Evolutionary conservation across 2,888 invertebrate species (phyloP).

Genomic region (Asteroscopus sphinx): DNA sequence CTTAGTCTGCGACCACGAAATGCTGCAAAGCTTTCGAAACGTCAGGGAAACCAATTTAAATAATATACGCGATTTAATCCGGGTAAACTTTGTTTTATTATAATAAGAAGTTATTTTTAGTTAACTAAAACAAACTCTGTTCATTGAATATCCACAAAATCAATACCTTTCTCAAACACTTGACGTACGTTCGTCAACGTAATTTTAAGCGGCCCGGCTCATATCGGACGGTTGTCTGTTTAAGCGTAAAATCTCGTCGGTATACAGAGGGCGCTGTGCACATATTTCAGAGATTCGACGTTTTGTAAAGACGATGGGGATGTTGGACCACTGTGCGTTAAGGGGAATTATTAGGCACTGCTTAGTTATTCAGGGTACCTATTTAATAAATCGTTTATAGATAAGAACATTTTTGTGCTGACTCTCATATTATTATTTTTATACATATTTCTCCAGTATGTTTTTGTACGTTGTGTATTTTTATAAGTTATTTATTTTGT

Average conservation of each 20-base stretch:
- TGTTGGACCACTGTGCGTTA: slow-evolving; percentile 21
- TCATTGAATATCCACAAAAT: slow-evolving; percentile 12
- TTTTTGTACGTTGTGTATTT: neutral
- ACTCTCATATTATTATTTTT: neutral
- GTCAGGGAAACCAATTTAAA: too few relatives aligned
- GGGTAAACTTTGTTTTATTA: too few relatives aligned
- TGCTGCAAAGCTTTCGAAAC: too few relatives aligned
- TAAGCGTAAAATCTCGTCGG: slow-evolving; percentile 32
- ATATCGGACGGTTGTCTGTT: slow-evolving; percentile 31
- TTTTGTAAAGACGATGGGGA: slow-evolving; percentile 28
- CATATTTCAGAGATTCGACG: slow-evolving; percentile 27
- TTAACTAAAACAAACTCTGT: too few relatives aligned
- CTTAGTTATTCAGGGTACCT: neutral
- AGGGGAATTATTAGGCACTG: slow-evolving; percentile 7
- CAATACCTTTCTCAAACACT: slow-evolving; percentile 20
- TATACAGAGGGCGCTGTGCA: slow-evolving; percentile 37
- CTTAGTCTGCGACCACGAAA: too few relatives aligned
- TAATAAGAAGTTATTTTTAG: too few relatives aligned
- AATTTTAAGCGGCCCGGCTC: slow-evolving; percentile 37
- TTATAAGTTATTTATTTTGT: too few relatives aligned
- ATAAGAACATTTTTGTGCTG: neutral
- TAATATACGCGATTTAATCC: too few relatives aligned
- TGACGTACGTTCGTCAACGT: slow-evolving; percentile 29
- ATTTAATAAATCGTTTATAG: neutral
- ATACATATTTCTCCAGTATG: neutral